A percentile compares a stretch with the other conserved stretches of the same genome.
Evolutionary conservation across 2,888 invertebrate genomes (phyloP).

Genomic region (Hecatera dysodea): DNA sequence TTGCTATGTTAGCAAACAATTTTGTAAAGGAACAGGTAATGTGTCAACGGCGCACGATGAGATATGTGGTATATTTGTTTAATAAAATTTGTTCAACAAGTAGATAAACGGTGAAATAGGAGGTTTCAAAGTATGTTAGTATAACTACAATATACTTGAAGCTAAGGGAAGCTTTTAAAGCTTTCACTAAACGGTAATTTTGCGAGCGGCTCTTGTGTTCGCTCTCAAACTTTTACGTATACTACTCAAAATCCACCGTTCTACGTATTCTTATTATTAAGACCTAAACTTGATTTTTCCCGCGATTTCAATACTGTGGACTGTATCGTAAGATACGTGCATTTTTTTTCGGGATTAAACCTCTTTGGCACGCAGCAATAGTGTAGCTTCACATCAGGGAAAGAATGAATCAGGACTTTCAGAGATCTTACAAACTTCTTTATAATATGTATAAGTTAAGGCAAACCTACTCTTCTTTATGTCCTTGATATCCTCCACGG

Average conservation of each 20-base stretch:
- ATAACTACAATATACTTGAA: not conserved
- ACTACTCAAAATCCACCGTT: not conserved
- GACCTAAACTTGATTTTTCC: too few relatives aligned
- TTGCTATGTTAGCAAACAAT: slow-evolving; percentile 36
- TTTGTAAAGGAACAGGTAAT: slow-evolving; percentile 18
- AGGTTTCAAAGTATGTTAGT: not conserved
- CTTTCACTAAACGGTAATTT: not conserved
- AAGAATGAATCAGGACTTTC: too few relatives aligned
- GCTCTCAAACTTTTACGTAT: not conserved
- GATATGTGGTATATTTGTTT: slow-evolving; percentile 8
- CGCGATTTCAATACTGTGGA: too few relatives aligned
- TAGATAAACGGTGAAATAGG: not conserved
- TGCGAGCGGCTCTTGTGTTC: not conserved
- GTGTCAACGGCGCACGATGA: not conserved
- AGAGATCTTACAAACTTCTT: too few relatives aligned
- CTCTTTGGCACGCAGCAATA: too few relatives aligned
- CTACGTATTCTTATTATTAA: not conserved
- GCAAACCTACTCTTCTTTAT: too few relatives aligned
- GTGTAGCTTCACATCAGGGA: too few relatives aligned
- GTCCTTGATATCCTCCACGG: too few relatives aligned
- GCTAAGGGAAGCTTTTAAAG: not conserved
- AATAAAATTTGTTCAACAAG: not conserved
- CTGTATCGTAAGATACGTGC: too few relatives aligned
- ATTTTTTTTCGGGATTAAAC: too few relatives aligned
- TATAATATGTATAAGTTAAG: too few relatives aligned